phyloP scores from a whole-genome alignment of 2,888 invertebrate species.

The Pinctada fucata region DNA sequence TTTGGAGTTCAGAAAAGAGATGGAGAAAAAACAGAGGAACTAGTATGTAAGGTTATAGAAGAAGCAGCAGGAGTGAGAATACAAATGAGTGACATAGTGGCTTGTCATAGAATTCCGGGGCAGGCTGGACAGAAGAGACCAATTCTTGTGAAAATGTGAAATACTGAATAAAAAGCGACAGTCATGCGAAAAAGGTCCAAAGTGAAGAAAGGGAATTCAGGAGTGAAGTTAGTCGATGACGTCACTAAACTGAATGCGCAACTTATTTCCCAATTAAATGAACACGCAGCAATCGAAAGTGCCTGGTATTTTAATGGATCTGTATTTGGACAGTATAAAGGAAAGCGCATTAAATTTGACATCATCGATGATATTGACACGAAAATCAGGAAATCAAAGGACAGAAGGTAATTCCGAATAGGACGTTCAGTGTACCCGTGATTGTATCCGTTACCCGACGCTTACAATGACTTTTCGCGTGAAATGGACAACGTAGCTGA shows the following conservation, averaged over 20 bases:
- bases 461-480: no score
- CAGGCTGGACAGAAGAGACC: background rate
- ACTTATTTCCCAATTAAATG: background rate
- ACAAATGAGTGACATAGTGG: background rate
- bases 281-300: background rate
- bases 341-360: background rate
- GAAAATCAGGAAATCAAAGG: background rate
- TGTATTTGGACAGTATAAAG: background rate
- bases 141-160: background rate
- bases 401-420: no score
- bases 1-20: background rate
- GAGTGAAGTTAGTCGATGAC: background rate
- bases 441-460: no score
- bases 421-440: no score
- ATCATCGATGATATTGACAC: slow-evolving; percentile 6
- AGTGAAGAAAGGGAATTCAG: background rate
- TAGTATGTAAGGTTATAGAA: background rate
- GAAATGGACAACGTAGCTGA: no score
- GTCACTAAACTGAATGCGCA: background rate
- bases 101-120: background rate
- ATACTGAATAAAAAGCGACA: background rate
- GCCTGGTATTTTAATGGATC: slow-evolving; percentile 3
- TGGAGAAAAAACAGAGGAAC: background rate
- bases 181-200: background rate
- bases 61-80: background rate